Base-by-base conservation (phyloP, 2,797 vertebrate genomes). In the Protonibea diacanthus region DNA sequence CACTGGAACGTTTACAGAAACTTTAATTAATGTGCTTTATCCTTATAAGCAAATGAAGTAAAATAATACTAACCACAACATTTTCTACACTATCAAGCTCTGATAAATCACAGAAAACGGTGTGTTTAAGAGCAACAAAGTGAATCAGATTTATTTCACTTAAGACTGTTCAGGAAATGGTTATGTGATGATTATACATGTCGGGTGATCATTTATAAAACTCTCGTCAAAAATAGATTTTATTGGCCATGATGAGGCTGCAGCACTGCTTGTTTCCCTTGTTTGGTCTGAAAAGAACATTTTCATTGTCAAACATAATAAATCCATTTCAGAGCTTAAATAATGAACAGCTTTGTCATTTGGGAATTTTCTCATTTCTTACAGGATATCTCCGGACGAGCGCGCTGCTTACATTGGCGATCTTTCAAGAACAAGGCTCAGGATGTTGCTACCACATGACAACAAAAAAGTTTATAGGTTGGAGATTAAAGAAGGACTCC, bases 271-370 rank as follows among this genome's bases (percentile, higher is more conserved):
- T 40, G 9, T 45, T 78, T 42, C 25, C 75, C 77, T 85, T 84
- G 64, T 91, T 88, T 87, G 72, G 71, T 63, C 62, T 70, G 70
- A 83, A 83, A 69, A 29, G 21, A 85, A 55, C 48, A 71, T 74
- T 79, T 78, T 80, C 62, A 56, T 45, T 20, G 55, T 83, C 27
- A 47, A 74, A 88, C 78, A 84, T 78, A 84, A 82, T 74, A 92
- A 90, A 89, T 85, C 71, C 66, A 84, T 89, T 83, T 86, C 40
- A 85, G 52, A 67, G 79, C 23, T 75, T 91, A 82, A 92, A 92
- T 89, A 91, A 93, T 92, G 70, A 84, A 91, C 66, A 64, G 14
- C 20, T 21, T 62, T 60, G 47, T 71, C 69, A 52, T 59, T 51
- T 60, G 27, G 48, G 82, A 82, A 63, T 49, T 66, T 74, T 63